These are phyloP conservation scores for Pelodytes ibericus DNA, from an alignment of 2,797 vertebrate genomes.

Conservation along the genomic window DNA sequence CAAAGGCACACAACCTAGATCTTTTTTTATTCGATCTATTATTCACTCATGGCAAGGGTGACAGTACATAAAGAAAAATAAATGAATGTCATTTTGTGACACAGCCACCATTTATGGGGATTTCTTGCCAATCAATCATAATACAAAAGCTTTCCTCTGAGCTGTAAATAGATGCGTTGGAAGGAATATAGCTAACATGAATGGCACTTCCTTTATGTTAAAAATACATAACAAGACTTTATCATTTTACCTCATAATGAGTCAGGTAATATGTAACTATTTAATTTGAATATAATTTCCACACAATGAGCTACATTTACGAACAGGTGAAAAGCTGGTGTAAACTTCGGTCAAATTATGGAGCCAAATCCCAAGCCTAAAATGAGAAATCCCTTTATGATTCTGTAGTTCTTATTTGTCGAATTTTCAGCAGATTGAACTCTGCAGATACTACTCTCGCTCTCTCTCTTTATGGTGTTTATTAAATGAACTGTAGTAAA, in stretches of 20 bases:
- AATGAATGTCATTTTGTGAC: conserved; percentile 51
- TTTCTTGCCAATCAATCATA: conserved; percentile 52
- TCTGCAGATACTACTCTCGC: too few relatives aligned
- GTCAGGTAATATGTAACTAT: conserved; percentile 6
- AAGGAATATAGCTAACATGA: conserved; percentile 26
- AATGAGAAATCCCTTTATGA: too few relatives aligned
- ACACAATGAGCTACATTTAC: too few relatives aligned
- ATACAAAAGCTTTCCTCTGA: conserved; percentile 33
- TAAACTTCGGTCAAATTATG: too few relatives aligned
- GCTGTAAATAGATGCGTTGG: conserved; percentile 21
- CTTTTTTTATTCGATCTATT: conserved; percentile 41
- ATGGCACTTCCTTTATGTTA: conserved; percentile 23
- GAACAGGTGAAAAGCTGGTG: too few relatives aligned
- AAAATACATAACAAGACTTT: conserved; percentile 21
- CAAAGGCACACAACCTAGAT: conserved; percentile 26
- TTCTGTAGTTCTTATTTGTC: too few relatives aligned
- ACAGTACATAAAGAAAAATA: conserved; percentile 50
- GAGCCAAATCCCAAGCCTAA: too few relatives aligned
- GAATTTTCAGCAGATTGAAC: too few relatives aligned
- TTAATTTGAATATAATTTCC: too few relatives aligned
- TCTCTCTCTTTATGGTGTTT: too few relatives aligned
- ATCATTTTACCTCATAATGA: conserved; percentile 10
- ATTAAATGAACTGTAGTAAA: too few relatives aligned
- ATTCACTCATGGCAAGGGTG: conserved; percentile 47
- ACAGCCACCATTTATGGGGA: conserved; percentile 30